Base-by-base conservation (phyloP, 2,797 vertebrate genomes). In the Cyprinodon diabolis region DNA sequence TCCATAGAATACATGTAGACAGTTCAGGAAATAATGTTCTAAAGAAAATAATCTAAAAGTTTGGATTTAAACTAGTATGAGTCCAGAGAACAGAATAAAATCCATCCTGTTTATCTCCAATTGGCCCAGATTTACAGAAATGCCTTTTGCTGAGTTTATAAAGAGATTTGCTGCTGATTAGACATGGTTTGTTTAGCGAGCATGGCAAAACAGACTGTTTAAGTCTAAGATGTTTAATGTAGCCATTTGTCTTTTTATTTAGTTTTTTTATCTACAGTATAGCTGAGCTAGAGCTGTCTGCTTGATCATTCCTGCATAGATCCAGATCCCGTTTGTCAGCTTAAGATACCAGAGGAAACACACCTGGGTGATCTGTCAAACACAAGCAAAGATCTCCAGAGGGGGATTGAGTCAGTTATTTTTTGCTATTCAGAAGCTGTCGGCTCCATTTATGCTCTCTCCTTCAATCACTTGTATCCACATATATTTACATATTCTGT, bases 401-500 rank as follows among this genome's bases (percentile, higher is more conserved):
- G 73, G 75, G 76, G 73, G 66, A 57, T 12, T 68, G 70, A 78
- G 48, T 67, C 67, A 43, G 74, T 49, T 56, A 56, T 84, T 65
- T 77, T 54, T 77, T 71, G 62, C 69, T 71, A 45, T 69, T 75
- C 43, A 70, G 48, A 71, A 72, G 69, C 84, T 73, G 47, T 74
- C 49, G 68, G 78, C 67, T 72, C 74, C 58, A 48, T 65, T 80
- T 72, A 68, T 69, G n/a, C 68, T 45, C 52, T 60, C 55, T 51
- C 69, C 63, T 1, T 37, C 15, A 11, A 40, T n/a, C 48, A 19
- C 45, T 63, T 19, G 21, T 45, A 45, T 40, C 30, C 48, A 15
- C 72, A 77, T 13, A 55, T 58, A 1, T 47, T 30, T 30, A 40
- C 4, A 40, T 40, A 40, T 40, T 5, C 40, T 40, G 3, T 62